Percentiles rank a stretch among this genome's conserved stretches.
Conservation (phyloP, 1,140 invertebrate genomes). For the Bicyclus anynana region DNA sequence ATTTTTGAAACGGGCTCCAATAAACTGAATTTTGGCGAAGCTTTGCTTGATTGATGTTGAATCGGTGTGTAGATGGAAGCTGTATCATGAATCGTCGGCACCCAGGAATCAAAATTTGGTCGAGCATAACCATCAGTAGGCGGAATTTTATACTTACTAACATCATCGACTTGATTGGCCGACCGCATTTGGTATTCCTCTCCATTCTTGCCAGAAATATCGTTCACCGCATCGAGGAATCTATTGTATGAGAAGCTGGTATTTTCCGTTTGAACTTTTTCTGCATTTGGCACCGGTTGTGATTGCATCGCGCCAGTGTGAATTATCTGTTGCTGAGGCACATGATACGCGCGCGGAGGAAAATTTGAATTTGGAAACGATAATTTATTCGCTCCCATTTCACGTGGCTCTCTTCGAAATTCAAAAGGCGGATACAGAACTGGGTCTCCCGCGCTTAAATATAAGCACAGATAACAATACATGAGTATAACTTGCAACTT, state of each 20-base stretch:
- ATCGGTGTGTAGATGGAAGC: constrained; percentile 5
- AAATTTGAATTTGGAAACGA: constrained; percentile 25
- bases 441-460: constrained; percentile 17
- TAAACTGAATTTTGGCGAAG: constrained; percentile 27
- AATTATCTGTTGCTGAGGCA: constrained; percentile 27
- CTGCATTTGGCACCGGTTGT: constrained; percentile 18
- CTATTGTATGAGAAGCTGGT: constrained; percentile 14
- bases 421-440: constrained; percentile 20
- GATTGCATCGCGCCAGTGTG: constrained; percentile 23
- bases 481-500: constrained; percentile 23
- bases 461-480: constrained; percentile 21
- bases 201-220: constrained; percentile 12
- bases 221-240: constrained; percentile 16
- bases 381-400: constrained; percentile 21
- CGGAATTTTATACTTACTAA: not conserved
- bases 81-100: constrained; percentile 10
- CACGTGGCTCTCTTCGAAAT: constrained; percentile 20
- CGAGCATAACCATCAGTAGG: constrained; percentile 1
- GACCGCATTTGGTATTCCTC: constrained; percentile 12
- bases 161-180: constrained; percentile 1
- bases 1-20: constrained; percentile 45
- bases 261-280: constrained; percentile 19
- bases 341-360: constrained; percentile 17
- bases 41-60: constrained; percentile 8
- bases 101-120: constrained; percentile 16